Evolutionary conservation across 1,140 invertebrate species (phyloP), one percentile per base, ranked within the genome.

Genomic region (Heliconius congener): DNA sequence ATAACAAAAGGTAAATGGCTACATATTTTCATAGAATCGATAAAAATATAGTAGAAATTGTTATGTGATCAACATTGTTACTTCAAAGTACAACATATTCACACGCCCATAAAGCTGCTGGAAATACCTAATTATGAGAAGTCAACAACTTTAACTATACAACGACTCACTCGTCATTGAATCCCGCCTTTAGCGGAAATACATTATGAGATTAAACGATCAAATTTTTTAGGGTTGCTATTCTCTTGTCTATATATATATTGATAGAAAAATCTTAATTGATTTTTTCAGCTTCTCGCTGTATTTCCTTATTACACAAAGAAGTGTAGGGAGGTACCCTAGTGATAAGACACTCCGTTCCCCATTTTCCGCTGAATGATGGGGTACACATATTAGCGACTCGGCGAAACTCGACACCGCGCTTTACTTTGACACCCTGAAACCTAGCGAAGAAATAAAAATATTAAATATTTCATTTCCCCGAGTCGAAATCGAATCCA

Each of bases 121-220:
- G 60, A 66, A 27, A 16, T 30, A 13, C 23, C 60, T 66, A 66
- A 66, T 66, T 66, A 66, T 66, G 60, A 66, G 60, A 27, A 66
- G 27, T 66, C 60, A 66, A 66, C 60, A 66, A 66, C 60, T 66
- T 30, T 66, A 66, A 66, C 60, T 66, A 30, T 3, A 60, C 57
- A 60, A 66, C 60, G 60, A 66, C 60, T 66, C n/a, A 66, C 27
- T 66, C 11, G 27, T 66, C 23, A 30, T 30, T 30, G 23, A 66
- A 66, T 66, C 11, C 27, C 60, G 23, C 11, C 60, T 66, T 66
- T 66, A 30, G 60, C 23, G 60, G 60, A 66, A 60, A 30, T 66
- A 30, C 23, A 30, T 66, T 30, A 66, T 57, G 8, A 57, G n/a
- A 23, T 57, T 52, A 52, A 66, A 13, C 23, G 9, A 16, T 66